Evolutionary conservation across 2,113 vertebrate genomes (phyloP).

Genomic region (Vulpes vulpes): DNA sequence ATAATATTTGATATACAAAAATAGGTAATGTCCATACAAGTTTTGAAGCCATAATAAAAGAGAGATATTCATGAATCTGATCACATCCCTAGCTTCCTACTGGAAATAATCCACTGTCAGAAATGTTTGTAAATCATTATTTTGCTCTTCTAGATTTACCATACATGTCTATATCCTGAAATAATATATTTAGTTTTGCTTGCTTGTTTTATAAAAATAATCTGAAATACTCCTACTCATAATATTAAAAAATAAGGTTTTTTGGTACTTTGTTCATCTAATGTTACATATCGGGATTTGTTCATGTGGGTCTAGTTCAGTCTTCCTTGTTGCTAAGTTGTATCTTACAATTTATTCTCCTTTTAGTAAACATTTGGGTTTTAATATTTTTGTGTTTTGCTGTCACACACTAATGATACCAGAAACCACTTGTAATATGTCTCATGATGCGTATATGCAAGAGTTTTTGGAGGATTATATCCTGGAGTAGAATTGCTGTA

Average conservation of each 20-base stretch:
- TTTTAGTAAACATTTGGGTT: constrained; percentile 38
- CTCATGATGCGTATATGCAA: not conserved
- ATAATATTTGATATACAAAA: not conserved
- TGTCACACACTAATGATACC: not conserved
- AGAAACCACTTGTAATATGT: not conserved
- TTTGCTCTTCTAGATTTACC: constrained; percentile 36
- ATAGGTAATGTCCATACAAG: not conserved
- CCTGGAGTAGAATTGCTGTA: not conserved
- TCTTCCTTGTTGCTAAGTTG: not conserved
- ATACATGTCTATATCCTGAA: not conserved
- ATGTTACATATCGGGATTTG: not conserved
- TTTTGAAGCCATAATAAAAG: constrained; percentile 24
- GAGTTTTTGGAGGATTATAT: not conserved
- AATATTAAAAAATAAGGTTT: not conserved
- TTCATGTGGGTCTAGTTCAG: constrained; percentile 13
- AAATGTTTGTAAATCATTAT: not conserved
- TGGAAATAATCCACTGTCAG: not conserved
- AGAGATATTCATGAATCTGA: not conserved
- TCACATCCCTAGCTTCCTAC: not conserved
- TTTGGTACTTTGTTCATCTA: not conserved
- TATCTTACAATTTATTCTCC: not conserved
- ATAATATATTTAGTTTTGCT: not conserved
- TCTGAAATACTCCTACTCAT: not conserved
- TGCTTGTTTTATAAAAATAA: constrained; percentile 25
- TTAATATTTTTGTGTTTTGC: constrained; percentile 4